These are phyloP conservation scores for Epizoanthus rinbou DNA, from an alignment of 92 coral and sea anemone species.

Conservation along the genomic window DNA sequence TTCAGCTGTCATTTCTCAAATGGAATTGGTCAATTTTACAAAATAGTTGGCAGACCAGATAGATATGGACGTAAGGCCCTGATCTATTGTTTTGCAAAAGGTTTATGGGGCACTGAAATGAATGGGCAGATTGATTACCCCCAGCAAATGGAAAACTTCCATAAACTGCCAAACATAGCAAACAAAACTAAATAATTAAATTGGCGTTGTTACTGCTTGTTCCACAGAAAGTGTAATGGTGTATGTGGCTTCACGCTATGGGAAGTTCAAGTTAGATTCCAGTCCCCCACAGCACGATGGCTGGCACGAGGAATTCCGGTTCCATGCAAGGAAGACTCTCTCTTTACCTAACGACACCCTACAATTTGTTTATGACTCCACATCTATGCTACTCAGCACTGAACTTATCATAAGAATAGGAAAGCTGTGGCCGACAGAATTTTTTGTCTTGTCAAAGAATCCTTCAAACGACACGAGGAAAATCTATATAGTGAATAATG, in stretches of 20 bases:
- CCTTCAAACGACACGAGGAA: neutral
- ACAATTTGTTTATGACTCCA: neutral
- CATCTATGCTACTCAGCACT: neutral
- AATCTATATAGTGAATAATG: neutral
- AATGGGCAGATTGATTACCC: too few species aligned
- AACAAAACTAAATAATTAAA: too few species aligned
- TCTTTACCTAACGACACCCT: slow-evolving; percentile 9
- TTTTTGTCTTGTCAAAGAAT: neutral
- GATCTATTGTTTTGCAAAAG: too few species aligned
- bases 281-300: slow-evolving; percentile 31
- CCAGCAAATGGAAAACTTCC: too few species aligned
- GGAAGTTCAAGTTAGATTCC: slow-evolving; percentile 6
- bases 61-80: too few species aligned
- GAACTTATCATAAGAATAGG: neutral
- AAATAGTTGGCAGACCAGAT: too few species aligned
- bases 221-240: neutral
- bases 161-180: too few species aligned
- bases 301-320: slow-evolving; percentile 36
- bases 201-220: neutral
- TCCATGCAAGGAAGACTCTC: slow-evolving; percentile 13
- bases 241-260: slow-evolving; percentile 16
- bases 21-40: too few species aligned
- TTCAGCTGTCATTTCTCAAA: too few species aligned
- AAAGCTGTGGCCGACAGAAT: slow-evolving; percentile 13
- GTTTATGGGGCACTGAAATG: neutral